Conservation (phyloP, 2,888 invertebrate species). For the Villa cingulata region DNA sequence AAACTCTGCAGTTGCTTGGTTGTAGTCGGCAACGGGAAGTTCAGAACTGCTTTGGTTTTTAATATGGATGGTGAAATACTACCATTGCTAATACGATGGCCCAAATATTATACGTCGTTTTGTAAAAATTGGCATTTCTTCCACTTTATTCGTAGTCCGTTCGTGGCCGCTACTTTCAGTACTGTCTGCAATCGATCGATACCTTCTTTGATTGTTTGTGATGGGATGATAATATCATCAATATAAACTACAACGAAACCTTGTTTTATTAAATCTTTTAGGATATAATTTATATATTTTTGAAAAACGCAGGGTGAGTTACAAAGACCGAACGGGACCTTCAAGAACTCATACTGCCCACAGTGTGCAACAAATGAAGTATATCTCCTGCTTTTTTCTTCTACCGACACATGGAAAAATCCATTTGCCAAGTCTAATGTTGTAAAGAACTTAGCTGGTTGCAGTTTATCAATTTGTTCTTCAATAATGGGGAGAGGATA, state of each 20-base stretch:
- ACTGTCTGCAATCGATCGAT: no score
- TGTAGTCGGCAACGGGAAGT: conserved; percentile 18
- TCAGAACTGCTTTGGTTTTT: conserved; percentile 19
- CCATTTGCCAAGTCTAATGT: conserved; percentile 23
- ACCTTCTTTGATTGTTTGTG: no score
- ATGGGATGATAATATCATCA: no score
- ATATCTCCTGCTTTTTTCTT: conserved; percentile 16
- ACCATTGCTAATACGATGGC: conserved; percentile 20
- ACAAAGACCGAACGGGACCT: neutral
- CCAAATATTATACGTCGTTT: conserved; percentile 16
- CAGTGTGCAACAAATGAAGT: conserved; percentile 4
- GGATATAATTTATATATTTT: conserved; percentile 13
- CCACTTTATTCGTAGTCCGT: no score
- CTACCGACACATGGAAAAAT: conserved; percentile 24
- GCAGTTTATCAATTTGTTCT: conserved; percentile 14
- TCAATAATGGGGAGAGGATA: conserved; percentile 21
- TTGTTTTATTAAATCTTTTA: conserved; percentile 8
- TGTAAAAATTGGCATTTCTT: no score
- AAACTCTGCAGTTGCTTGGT: no score
- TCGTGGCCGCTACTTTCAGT: no score
- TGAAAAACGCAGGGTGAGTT: conserved; percentile 19
- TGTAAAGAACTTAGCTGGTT: conserved; percentile 17
- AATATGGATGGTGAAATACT: conserved; percentile 17
- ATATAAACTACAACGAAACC: no score
- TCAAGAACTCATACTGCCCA: conserved; percentile 15